These are phyloP conservation scores for Cheirogaleus medius DNA, from an alignment of 2,113 vertebrate genomes.

Conservation along the genomic window DNA sequence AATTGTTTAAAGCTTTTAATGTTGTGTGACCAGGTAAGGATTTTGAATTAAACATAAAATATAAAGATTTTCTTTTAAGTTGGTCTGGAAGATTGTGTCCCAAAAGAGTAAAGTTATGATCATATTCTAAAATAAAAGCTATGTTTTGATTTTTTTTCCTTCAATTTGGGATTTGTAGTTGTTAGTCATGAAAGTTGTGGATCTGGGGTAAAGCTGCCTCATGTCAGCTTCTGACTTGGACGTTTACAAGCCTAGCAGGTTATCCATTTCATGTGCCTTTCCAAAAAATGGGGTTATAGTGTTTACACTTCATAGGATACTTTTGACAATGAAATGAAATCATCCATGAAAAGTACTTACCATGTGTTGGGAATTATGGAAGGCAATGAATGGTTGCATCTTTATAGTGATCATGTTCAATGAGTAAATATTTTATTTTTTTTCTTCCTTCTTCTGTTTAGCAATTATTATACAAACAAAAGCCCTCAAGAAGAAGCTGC, in stretches of 20 bases:
- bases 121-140: neutral
- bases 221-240: neutral
- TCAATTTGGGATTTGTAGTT: neutral
- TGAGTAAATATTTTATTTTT: neutral
- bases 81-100: neutral
- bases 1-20: neutral
- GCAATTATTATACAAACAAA: constrained; percentile 66
- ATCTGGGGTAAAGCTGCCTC: neutral
- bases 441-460: constrained; percentile 33
- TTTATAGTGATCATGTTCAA: neutral
- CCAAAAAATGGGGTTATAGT: neutral
- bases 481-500: neutral
- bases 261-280: neutral
- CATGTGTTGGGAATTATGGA: neutral
- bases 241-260: neutral
- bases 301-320: neutral
- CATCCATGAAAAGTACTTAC: neutral
- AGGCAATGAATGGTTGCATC: neutral
- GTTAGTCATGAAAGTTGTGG: neutral
- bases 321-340: constrained; percentile 27
- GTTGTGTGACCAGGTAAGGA: neutral
- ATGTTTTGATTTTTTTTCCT: neutral
- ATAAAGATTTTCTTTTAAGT: neutral
- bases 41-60: neutral
- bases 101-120: neutral